phyloP scores from a whole-genome alignment of 2,113 vertebrate species.

The Baryphthengus martii region DNA sequence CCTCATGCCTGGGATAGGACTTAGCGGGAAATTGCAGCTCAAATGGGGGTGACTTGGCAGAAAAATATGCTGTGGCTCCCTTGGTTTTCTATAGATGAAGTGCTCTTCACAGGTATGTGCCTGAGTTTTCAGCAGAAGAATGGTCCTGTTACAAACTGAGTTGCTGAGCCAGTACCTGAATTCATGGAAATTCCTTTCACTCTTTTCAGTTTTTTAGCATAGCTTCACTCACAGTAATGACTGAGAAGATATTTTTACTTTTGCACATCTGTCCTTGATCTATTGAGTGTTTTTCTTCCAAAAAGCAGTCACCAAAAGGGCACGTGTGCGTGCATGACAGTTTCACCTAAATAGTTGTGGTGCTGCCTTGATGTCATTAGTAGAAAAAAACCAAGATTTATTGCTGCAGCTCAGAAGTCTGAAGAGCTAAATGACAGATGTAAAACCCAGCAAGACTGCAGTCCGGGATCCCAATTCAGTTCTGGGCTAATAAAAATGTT shows the following conservation, averaged over 20 bases:
- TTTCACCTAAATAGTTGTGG: neutral
- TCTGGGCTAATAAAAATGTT: neutral
- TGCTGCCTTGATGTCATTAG: neutral
- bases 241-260: conserved; percentile 34
- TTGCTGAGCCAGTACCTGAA: neutral
- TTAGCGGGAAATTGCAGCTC: neutral
- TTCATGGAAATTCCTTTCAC: neutral
- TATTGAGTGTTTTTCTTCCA: neutral
- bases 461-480: neutral
- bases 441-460: neutral
- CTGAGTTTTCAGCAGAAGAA: neutral
- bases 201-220: neutral
- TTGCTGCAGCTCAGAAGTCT: neutral
- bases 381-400: neutral
- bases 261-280: conserved; percentile 1
- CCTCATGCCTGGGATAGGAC: neutral
- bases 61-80: neutral
- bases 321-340: neutral
- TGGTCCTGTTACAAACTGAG: neutral
- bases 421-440: neutral
- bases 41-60: neutral
- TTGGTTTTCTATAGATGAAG: neutral
- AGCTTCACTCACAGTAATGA: neutral
- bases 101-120: neutral
- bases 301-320: neutral